Conservation (phyloP, 2,888 invertebrate species). For the Cecidostiba fungosa region DNA sequence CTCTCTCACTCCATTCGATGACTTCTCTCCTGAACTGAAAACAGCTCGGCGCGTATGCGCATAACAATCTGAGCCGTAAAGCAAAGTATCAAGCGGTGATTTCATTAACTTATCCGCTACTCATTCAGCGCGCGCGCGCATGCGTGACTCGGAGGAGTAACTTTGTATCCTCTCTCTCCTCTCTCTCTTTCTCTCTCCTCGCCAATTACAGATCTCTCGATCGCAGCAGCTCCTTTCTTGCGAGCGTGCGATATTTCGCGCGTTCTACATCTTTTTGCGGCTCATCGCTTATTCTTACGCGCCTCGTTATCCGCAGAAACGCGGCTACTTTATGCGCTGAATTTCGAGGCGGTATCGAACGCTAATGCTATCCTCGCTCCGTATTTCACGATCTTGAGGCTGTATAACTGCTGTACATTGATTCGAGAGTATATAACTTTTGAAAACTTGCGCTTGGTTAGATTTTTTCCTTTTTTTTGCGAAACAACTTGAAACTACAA, state of each 20-base stretch:
- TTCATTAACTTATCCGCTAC: slow-evolving; percentile 77
- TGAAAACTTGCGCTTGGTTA: neutral
- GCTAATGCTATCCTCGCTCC: slow-evolving; percentile 56
- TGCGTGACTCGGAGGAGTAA: slow-evolving; percentile 77
- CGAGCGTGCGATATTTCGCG: slow-evolving; percentile 51
- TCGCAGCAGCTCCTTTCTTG: slow-evolving; percentile 20
- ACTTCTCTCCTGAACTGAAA: slow-evolving; percentile 23
- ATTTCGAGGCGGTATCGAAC: slow-evolving; percentile 62
- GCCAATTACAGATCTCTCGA: neutral
- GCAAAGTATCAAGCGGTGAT: slow-evolving; percentile 73
- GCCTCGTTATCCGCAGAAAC: slow-evolving; percentile 61
- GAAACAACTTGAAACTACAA: slow-evolving; percentile 14
- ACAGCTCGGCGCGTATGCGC: slow-evolving; percentile 67
- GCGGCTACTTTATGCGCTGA: slow-evolving; percentile 52
- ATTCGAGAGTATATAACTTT: neutral
- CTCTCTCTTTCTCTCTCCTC: slow-evolving; percentile 25
- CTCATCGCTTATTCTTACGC: slow-evolving; percentile 36
- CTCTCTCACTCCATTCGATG: slow-evolving; percentile 22
- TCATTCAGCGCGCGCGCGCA: slow-evolving; percentile 64
- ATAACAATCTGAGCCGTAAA: slow-evolving; percentile 75
- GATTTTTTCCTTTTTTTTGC: neutral
- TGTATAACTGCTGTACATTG: neutral
- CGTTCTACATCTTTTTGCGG: slow-evolving; percentile 58
- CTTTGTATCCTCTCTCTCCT: slow-evolving; percentile 37
- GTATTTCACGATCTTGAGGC: slow-evolving; percentile 44